Evolutionary conservation across 92 coral and sea anemone genomes (phyloP).

Genomic region (Nematostella vectensis): DNA sequence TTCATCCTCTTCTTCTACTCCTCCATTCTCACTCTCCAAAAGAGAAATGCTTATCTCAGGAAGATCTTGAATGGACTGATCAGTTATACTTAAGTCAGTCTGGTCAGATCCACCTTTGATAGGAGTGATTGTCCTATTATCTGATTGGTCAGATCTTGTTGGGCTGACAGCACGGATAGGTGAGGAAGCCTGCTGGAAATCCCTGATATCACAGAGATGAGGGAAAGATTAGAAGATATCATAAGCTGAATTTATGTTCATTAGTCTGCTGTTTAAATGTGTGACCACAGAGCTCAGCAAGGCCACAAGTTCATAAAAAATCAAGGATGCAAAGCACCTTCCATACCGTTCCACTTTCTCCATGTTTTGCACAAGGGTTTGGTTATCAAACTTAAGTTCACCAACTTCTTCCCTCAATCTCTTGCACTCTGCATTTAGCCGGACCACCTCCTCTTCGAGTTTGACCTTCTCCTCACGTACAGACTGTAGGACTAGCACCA

Average conservation of each 20-base stretch:
- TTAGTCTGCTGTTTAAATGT: too few species aligned
- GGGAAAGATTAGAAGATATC: too few species aligned
- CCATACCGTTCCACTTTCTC: conserved; percentile 58
- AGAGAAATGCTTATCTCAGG: background rate
- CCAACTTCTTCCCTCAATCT: conserved; percentile 65
- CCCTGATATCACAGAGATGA: conserved; percentile 7
- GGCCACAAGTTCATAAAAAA: too few species aligned
- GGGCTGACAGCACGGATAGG: conserved; percentile 8
- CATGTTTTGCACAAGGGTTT: conserved; percentile 48
- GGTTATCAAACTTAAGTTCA: conserved; percentile 71
- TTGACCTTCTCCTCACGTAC: conserved; percentile 75
- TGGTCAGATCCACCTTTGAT: background rate
- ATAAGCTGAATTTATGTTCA: too few species aligned
- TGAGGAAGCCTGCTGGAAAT: conserved; percentile 11
- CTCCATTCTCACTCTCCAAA: background rate
- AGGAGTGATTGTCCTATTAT: conserved; percentile 18
- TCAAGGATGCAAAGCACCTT: too few species aligned
- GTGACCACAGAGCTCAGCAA: too few species aligned
- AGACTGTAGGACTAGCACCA: conserved; percentile 62
- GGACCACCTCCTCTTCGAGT: conserved; percentile 50
- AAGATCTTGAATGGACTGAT: background rate
- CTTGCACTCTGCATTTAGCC: conserved; percentile 49
- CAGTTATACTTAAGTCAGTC: background rate
- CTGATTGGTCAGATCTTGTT: conserved; percentile 17
- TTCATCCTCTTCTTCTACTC: background rate